phyloP scores from a whole-genome alignment of 2,888 invertebrate species.

The Seira sanloemensis region DNA sequence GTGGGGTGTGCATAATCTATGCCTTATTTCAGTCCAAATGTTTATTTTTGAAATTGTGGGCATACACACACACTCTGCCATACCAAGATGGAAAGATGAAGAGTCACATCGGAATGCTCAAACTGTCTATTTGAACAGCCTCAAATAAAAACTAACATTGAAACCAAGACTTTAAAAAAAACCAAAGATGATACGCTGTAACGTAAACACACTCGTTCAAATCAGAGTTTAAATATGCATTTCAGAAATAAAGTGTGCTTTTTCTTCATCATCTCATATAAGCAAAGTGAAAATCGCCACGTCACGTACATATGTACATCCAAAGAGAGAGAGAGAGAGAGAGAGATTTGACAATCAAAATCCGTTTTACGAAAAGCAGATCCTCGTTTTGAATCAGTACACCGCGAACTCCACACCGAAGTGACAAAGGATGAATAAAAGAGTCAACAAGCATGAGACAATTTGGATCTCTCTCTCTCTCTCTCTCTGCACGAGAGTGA shows the following conservation, averaged over 20 bases:
- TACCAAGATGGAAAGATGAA: not conserved
- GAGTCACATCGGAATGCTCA: constrained; percentile 20
- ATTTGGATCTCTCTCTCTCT: not conserved
- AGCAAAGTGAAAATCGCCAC: too few species aligned
- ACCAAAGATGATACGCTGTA: too few species aligned
- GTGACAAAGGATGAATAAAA: not conserved
- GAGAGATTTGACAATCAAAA: not conserved
- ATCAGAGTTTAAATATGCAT: not conserved
- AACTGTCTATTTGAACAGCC: constrained; percentile 36
- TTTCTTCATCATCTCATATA: not conserved
- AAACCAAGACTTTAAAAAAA: not conserved
- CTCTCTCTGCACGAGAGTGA: too few species aligned
- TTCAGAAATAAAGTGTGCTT: not conserved
- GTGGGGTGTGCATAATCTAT: not conserved
- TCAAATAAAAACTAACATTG: constrained; percentile 44
- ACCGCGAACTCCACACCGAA: not conserved
- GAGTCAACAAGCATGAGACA: not conserved
- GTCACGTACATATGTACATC: not conserved
- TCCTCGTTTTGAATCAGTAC: not conserved
- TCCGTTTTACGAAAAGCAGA: not conserved
- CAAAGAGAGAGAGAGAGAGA: not conserved
- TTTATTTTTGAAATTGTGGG: not conserved
- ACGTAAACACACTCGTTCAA: not conserved
- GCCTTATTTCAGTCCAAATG: too few species aligned
- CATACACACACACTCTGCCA: not conserved